Evolutionary conservation across 2,113 vertebrate species (phyloP).

Genomic region (Prietella phreatophila): DNA sequence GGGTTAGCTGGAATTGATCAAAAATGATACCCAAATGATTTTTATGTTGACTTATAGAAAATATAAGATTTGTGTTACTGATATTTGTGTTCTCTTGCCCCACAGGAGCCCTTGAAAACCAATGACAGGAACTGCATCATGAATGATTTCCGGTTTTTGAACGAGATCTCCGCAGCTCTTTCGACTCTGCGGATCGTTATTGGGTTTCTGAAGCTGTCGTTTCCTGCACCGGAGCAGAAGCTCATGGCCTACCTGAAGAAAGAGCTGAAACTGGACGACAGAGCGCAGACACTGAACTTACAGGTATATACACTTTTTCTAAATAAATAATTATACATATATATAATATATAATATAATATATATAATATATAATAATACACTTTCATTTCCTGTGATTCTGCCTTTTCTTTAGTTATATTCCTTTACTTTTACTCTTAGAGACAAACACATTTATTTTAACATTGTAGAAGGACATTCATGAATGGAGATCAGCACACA

Average conservation of each 20-base stretch:
- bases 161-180: constrained; percentile 47
- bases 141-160: constrained; percentile 51
- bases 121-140: constrained; percentile 53
- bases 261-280: constrained; percentile 49
- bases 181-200: constrained; percentile 55
- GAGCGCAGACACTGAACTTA: constrained; percentile 26
- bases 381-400: neutral
- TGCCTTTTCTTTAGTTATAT: neutral
- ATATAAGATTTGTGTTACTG: neutral
- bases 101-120: constrained; percentile 45
- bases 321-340: no score
- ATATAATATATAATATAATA: no score
- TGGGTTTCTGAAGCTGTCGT: constrained; percentile 50
- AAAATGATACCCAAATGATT: neutral
- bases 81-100: neutral
- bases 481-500: neutral
- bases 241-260: constrained; percentile 44
- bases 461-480: neutral
- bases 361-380: no score
- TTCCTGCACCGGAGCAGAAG: constrained; percentile 30
- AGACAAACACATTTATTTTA: neutral
- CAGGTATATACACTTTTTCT: constrained; percentile 20
- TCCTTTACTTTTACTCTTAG: neutral
- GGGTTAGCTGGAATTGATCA: no score
- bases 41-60: neutral